A percentile compares a stretch with the other conserved stretches of the same genome.
These are phyloP conservation scores for Xiphydria camelus DNA, from an alignment of 2,888 invertebrate species.

Conservation along the genomic window DNA sequence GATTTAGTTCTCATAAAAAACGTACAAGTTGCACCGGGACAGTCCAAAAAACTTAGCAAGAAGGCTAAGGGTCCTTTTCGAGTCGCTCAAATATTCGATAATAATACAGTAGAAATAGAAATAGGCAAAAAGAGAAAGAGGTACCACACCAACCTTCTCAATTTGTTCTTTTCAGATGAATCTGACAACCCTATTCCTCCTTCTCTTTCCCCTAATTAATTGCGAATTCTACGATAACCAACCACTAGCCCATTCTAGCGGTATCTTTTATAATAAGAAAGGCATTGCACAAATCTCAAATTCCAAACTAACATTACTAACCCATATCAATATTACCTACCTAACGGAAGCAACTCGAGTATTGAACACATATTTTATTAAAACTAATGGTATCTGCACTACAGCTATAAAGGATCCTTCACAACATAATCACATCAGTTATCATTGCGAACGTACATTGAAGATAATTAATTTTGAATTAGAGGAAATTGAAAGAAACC, in stretches of 20 bases:
- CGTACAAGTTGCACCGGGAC: constrained; percentile 7
- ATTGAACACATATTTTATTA: constrained; percentile 1
- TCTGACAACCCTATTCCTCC: neutral
- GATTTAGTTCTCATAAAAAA: constrained; percentile 22
- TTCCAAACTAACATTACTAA: constrained; percentile 15
- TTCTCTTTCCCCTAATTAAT: neutral
- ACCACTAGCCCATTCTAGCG: too few relatives aligned
- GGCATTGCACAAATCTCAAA: constrained; percentile 14
- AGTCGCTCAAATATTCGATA: constrained; percentile 18
- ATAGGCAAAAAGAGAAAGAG: constrained; percentile 17
- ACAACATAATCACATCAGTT: neutral
- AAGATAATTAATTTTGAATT: constrained; percentile 6
- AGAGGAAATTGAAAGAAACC: neutral
- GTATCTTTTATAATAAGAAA: constrained; percentile 16
- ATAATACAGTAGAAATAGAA: constrained; percentile 17
- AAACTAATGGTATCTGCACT: neutral
- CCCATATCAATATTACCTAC: constrained; percentile 12
- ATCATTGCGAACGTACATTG: constrained; percentile 2
- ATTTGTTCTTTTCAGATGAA: constrained; percentile 16
- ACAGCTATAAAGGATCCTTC: constrained; percentile 1
- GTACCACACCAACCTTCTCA: constrained; percentile 20
- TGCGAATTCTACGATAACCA: neutral
- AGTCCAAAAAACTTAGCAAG: constrained; percentile 12
- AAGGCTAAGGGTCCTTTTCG: constrained; percentile 22
- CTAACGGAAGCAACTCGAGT: constrained; percentile 6